Base-by-base conservation (phyloP, 2,797 vertebrate species). In the Sebastes minor region DNA sequence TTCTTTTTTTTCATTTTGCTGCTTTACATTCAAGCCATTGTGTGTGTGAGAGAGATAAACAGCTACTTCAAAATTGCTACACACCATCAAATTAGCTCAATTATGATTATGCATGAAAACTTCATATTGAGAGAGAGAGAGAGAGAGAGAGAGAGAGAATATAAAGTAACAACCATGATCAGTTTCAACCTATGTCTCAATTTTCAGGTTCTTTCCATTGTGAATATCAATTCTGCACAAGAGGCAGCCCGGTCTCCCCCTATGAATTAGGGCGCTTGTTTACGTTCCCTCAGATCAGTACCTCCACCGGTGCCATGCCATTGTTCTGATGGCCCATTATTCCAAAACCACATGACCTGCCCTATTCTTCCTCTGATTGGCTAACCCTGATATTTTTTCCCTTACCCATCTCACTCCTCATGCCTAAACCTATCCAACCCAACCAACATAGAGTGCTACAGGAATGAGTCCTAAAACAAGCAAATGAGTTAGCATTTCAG, bases 81-180 rank as follows among this genome's bases (percentile, higher is more conserved):
- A 33, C 55, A 35, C 25, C 59, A 76, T 76, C 42, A 81, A 74
- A 82, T 87, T 18, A 84, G 71, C 70, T 69, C 35, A 74, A 25
- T 70, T 30, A 6, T 60, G 59, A 81, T 75, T 75, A 71, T 22
- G 35, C 59, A 72, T 71, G 52, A 35, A 65, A 61, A 32, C 23
- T 14, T 76, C 76, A 64, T 53, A 72, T 82, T 33, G 71, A 56
- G 13, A 42, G 20, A 64, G 14, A n/a, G 3, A n/a, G 62, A 57
- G 13, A 59, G 30, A 30, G 30, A 30, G 30, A 8, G 28, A 30
- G 28, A 32, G 30, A 32, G 30, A 35, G 4, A 12, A 4, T 11
- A 18, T n/a, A 27, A 59, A 82, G 55, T 53, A 65, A 68, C 30
- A 61, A 85, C 53, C 62, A 63, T 16, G 0, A 52, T 71, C 64